phyloP scores from a whole-genome alignment of 2,888 invertebrate genomes.

The Agrotis clavis region DNA sequence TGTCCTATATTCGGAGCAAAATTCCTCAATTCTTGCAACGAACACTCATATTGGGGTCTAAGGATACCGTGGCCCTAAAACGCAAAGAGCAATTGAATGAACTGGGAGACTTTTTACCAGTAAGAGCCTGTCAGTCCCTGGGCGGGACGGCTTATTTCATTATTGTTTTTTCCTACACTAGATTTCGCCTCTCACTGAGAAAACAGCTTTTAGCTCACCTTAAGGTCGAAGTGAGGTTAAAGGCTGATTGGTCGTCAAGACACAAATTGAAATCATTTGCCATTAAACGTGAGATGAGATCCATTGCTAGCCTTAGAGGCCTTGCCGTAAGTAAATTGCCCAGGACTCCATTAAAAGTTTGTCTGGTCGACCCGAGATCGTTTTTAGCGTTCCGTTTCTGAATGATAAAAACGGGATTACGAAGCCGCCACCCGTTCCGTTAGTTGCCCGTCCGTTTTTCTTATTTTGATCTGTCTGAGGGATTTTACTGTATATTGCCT shows the following conservation, averaged over 20 bases:
- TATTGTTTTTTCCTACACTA: no score
- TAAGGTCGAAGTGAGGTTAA: conserved; percentile 31
- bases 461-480: neutral
- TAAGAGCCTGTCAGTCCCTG: no score
- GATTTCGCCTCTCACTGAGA: neutral
- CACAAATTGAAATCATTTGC: conserved; percentile 47
- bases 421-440: neutral
- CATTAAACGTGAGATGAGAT: conserved; percentile 67
- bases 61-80: no score
- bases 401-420: neutral
- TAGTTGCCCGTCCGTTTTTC: neutral
- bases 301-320: conserved; percentile 54
- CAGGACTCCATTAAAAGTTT: conserved; percentile 84
- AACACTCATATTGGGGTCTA: no score
- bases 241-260: conserved; percentile 47
- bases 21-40: no score
- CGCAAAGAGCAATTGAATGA: no score
- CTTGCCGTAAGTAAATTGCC: conserved; percentile 72
- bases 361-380: conserved; percentile 57
- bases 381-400: conserved; percentile 14
- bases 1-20: no score
- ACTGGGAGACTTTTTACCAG: no score
- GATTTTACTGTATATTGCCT: neutral
- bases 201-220: conserved; percentile 13
- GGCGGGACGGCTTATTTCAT: no score